Percentiles rank a stretch among this genome's conserved stretches.
Conservation (phyloP, 2,888 invertebrate genomes). For the Cerastis leucographa region DNA sequence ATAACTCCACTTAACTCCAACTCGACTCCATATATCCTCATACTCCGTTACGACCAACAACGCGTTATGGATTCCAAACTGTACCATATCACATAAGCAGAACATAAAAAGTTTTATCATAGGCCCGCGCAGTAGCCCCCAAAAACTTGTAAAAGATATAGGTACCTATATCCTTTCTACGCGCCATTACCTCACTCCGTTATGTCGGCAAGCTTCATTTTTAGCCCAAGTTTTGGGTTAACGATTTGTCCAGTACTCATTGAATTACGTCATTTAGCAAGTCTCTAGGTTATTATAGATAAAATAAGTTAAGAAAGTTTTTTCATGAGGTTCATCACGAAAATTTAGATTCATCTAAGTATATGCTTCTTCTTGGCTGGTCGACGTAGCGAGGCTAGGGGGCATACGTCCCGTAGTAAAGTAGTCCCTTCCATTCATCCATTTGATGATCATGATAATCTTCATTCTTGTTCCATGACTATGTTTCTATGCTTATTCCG, state of each 20-base stretch:
- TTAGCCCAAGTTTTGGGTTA: slow-evolving; percentile 76
- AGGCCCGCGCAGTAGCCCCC: slow-evolving; percentile 76
- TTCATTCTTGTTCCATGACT: neutral
- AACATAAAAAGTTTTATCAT: slow-evolving; percentile 89
- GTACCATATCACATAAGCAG: slow-evolving; percentile 83
- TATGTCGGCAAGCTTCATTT: slow-evolving; percentile 71
- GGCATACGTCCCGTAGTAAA: rapidly evolving
- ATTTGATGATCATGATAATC: neutral
- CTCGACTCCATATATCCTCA: slow-evolving; percentile 59
- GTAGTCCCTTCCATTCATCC: too few relatives aligned
- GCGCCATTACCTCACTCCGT: slow-evolving; percentile 82
- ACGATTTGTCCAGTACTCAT: slow-evolving; percentile 67
- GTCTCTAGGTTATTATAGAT: slow-evolving; percentile 39
- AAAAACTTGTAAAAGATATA: slow-evolving; percentile 81
- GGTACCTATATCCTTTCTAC: slow-evolving; percentile 78
- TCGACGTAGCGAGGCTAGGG: neutral
- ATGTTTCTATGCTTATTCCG: neutral
- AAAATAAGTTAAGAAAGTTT: neutral
- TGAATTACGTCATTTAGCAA: slow-evolving; percentile 67
- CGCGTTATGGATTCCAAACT: slow-evolving; percentile 81
- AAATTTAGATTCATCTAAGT: neutral
- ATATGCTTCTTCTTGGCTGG: neutral
- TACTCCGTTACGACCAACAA: slow-evolving; percentile 45
- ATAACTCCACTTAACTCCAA: slow-evolving; percentile 53
- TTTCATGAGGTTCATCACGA: neutral